Evolutionary conservation across 2,797 vertebrate genomes (phyloP).

Genomic region (Ceryle rudis): DNA sequence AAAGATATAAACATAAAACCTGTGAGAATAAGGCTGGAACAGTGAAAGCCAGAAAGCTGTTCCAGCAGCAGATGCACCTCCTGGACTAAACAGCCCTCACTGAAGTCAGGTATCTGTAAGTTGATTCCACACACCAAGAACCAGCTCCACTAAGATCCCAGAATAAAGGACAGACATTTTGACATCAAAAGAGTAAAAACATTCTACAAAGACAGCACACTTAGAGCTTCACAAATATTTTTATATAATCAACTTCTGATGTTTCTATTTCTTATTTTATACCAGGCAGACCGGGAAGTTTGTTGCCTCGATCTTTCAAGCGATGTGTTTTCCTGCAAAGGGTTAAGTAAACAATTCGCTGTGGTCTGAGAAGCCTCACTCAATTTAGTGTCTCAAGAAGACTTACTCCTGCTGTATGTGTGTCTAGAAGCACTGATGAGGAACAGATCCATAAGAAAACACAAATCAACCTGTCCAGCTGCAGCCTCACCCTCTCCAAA

Average conservation of each 20-base stretch:
- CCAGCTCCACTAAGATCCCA: background rate
- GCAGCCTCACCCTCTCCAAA: background rate
- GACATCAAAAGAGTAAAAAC: background rate
- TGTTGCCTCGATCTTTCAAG: background rate
- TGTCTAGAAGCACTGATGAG: background rate
- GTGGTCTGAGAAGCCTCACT: background rate
- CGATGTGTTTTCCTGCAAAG: background rate
- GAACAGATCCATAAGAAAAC: background rate
- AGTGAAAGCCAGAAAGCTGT: background rate
- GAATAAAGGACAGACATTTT: background rate
- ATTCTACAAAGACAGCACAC: background rate
- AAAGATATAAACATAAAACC: background rate
- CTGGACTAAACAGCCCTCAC: background rate
- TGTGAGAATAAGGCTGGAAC: background rate
- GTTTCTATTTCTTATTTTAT: constrained; percentile 2
- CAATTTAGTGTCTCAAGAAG: background rate
- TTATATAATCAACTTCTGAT: background rate
- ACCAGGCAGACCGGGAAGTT: background rate
- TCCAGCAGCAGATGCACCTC: background rate
- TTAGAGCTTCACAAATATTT: background rate
- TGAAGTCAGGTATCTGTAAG: background rate
- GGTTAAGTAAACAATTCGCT: background rate
- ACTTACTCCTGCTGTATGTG: background rate
- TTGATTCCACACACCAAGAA: background rate
- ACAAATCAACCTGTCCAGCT: background rate